Evolutionary conservation across 2,797 vertebrate species (phyloP), one percentile per base, ranked within the genome.

Genomic region (Enteromius unitaeniatus): DNA sequence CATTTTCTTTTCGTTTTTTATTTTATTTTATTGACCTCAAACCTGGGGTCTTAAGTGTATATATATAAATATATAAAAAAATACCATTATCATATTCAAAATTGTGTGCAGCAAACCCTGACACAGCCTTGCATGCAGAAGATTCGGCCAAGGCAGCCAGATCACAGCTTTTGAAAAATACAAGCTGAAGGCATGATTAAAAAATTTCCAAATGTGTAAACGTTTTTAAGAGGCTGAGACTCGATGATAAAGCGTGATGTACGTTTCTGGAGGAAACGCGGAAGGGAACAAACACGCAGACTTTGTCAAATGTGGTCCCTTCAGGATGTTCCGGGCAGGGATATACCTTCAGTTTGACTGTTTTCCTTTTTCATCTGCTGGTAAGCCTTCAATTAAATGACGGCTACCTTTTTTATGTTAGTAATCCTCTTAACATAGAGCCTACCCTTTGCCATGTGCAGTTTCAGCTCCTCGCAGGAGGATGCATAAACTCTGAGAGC

Each of bases 371-470:
- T 91, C 84, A 82, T 88, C 89, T 88, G 90, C 91, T 94, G 91
- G 92, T 95, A 95, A 95, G 94, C 94, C 94, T 95, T 94, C 93
- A 95, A 95, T 95, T 95, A 95, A 95, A 93, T 93, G 94, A 94
- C 92, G 91, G 93, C 93, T 93, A 95, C 94, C 93, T 94, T 95
- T 95, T 94, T 94, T 91, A 94, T 94, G 93, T 94, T 91, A 84
- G 88, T 95, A 95, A 95, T 95, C 95, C 94, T 94, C 95, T 95
- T 95, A 95, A 92, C 91, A 90, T 91, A 91, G 92, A 93, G 92
- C 90, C 90, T 92, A 92, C 89, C 92, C 93, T 93, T 93, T 93
- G 91, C 92, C 92, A 92, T 92, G 88, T 81, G 86, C 78, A 77
- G 86, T 88, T 86, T 85, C 87, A 86, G 87, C 85, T 86, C 82